Percentiles rank a stretch among this genome's conserved stretches.
Evolutionary conservation across 2,113 vertebrate genomes (phyloP).

Genomic region (Heteronetta atricapilla): DNA sequence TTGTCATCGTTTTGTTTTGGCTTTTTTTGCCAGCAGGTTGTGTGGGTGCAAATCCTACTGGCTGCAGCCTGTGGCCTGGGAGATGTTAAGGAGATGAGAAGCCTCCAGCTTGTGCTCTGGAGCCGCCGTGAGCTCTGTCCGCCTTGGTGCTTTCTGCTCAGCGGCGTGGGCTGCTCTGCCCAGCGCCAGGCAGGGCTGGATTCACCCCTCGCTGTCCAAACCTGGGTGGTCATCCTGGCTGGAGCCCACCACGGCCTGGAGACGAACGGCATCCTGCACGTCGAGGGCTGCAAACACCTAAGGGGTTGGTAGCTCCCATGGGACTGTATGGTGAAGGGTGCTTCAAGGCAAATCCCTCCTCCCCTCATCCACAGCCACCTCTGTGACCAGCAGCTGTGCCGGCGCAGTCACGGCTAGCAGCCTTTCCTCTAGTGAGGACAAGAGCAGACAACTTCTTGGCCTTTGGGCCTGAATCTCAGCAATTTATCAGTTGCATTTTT

Average conservation of each 20-base stretch:
- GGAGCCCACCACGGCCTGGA: neutral
- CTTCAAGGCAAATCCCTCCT: neutral
- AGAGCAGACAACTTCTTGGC: neutral
- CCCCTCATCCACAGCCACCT: neutral
- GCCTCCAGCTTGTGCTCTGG: neutral
- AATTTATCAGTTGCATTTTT: neutral
- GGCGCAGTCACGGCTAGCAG: neutral
- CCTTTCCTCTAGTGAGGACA: neutral
- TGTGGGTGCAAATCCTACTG: neutral
- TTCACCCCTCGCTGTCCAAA: neutral
- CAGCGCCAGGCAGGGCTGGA: neutral
- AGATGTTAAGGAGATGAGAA: neutral
- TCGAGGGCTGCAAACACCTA: neutral
- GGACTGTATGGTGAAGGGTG: neutral
- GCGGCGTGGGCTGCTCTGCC: neutral
- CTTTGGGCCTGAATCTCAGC: neutral
- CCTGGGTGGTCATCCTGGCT: neutral
- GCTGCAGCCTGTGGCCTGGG: neutral
- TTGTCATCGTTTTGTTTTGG: neutral
- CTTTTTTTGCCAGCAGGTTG: neutral
- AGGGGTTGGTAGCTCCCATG: neutral
- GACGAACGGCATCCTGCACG: accelerated
- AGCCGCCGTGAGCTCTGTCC: neutral
- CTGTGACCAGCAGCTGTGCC: neutral
- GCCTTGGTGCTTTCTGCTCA: neutral